Evolutionary conservation across 2,888 invertebrate genomes (phyloP), one percentile per base, ranked within the genome.

Genomic region (Mythimna vitellina): DNA sequence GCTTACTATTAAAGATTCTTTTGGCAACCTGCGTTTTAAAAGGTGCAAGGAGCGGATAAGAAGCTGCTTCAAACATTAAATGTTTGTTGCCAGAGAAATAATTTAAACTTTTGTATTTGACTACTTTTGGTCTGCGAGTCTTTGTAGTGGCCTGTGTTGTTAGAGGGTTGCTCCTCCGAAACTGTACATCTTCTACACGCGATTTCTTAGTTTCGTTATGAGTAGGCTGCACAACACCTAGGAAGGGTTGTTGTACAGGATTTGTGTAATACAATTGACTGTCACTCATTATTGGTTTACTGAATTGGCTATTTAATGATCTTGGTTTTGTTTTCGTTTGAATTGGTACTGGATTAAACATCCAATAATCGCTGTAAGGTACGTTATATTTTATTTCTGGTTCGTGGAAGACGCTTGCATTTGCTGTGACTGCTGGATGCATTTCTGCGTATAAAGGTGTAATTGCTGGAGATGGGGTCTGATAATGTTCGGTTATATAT

Each of bases 71-170:
- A 62, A 83, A 83, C 68, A 78, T 60, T 53, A 82, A 85, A 58
- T 89, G 87, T 57, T 86, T 84, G 5, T 81, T 78, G n/a, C 76
- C 66, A 63, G 78, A 58, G 38, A 86, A 82, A 76, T 87, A 84
- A 49, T 88, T 87, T 7, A 84, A 54, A 17, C 54, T 86, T 73
- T 86, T 82, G 42, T 86, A 83, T 65, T 85, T 86, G 7, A 81
- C 42, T 51, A 86, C 29, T 62, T 67, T 82, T 22, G 29, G 10
- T 25, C 57, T 46, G 12, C 10, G 25, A 38, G 32, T 70, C 14
- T 35, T 76, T 38, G 56, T n/a, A 56, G 58, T 65, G 42, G 38
- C 62, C 56, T 54, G 58, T 73, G 63, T 65, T 25, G 20, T 22
- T 17, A 54, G 0, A 42, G 77, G 74, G 49, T 60, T 70, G 63